Base-by-base conservation (phyloP, 2,888 invertebrate genomes). In the Dasysyrphus albostriatus region DNA sequence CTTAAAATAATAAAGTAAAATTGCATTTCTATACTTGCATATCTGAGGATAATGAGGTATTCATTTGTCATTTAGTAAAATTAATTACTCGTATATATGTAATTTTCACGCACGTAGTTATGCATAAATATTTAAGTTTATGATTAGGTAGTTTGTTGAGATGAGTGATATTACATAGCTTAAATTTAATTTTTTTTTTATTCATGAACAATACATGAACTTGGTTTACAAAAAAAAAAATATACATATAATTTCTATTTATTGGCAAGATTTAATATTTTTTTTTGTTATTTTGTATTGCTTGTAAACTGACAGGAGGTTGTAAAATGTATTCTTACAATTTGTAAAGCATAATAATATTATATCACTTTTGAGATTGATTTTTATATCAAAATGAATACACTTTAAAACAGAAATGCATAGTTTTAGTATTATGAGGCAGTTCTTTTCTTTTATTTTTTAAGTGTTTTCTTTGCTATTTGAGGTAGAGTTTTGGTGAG, bases 31-130 rank as follows among this genome's bases (percentile, higher is more conserved):
- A 29, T 61, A 74, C 67, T 70, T 74, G 73, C 65, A 82, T 87
- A 83, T 75, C 77, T 87, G 87, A 87, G 87, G 83, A 83, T 79
- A 82, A 74, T 79, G 87, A 87, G 87, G 87, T 87, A 87, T 79
- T 87, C 63, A 87, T 87, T 79, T 87, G 70, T 79, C 74, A 75
- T 87, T 83, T 58, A 87, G 77, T 82, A 67, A 24, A 24, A 58
- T 79, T 67, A 32, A 47, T 82, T 32, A 65, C 32, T 49, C 65
- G 12, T 63, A 39, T 63, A 37, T 47, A 19, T 54, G n/a, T n/a
- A n/a, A n/a, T 47, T 39, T 37, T 24, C 14, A 29, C 65, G 24
- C 34, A 63, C 12, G 8, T 58, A 51, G 42, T 65, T 32, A 16
- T 77, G 49, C 42, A 58, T 14, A 56, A 37, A 51, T 37, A n/a